phyloP scores from a whole-genome alignment of 2,888 invertebrate genomes.

The Parnassius glacialis region DNA sequence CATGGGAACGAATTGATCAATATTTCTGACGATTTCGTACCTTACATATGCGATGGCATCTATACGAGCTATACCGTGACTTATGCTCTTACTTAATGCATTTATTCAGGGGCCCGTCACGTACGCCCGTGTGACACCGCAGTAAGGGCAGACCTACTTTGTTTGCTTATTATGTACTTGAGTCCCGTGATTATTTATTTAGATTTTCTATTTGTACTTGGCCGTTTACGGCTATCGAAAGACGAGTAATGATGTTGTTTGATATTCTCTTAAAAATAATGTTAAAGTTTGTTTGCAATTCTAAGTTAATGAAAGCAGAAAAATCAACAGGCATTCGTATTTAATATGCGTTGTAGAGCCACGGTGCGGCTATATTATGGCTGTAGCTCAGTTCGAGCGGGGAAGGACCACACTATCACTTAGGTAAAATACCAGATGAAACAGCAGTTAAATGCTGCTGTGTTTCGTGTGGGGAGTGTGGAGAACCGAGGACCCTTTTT shows the following conservation, averaged over 20 bases:
- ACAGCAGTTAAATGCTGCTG: no score
- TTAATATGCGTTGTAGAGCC: no score
- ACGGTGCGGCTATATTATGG: no score
- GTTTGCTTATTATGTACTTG: constrained; percentile 23
- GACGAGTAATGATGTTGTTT: neutral
- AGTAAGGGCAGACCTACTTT: constrained; percentile 20
- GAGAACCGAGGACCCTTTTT: no score
- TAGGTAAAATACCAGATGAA: no score
- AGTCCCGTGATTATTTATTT: constrained; percentile 21
- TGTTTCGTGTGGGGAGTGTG: no score
- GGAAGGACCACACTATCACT: no score
- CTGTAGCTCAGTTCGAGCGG: no score
- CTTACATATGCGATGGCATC: constrained; percentile 17
- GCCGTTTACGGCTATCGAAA: neutral
- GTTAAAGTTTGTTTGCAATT: no score
- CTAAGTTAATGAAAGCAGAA: no score
- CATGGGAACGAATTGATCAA: constrained; percentile 23
- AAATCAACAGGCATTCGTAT: no score
- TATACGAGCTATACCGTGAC: constrained; percentile 18
- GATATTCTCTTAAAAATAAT: neutral
- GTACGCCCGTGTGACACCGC: constrained; percentile 19
- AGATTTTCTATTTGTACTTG: constrained; percentile 19
- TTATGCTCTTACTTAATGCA: constrained; percentile 23
- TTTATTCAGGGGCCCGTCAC: constrained; percentile 19
- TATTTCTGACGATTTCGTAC: constrained; percentile 22